These are phyloP conservation scores for Megaceryle maxima DNA, from an alignment of 2,113 vertebrate species.

Conservation along the genomic window DNA sequence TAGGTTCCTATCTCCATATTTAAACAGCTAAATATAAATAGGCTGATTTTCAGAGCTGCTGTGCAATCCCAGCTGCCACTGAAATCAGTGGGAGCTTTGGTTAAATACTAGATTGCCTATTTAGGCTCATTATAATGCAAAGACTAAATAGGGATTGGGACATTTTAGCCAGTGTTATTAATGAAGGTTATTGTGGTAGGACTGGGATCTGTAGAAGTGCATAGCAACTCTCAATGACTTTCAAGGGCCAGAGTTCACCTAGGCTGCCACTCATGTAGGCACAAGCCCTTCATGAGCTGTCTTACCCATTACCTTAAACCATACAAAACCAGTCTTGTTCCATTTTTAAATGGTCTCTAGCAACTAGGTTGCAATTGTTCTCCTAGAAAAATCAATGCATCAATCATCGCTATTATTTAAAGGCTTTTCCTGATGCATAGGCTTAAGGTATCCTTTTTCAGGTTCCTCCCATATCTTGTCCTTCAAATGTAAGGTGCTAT, in stretches of 20 bases:
- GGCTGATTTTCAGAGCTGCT: constrained; percentile 33
- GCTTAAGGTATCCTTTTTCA: not conserved
- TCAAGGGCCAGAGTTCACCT: not conserved
- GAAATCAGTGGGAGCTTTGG: constrained; percentile 34
- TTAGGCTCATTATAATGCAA: not conserved
- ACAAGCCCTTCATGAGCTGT: not conserved
- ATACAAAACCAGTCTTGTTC: accelerated
- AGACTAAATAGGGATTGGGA: not conserved
- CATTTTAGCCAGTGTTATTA: not conserved
- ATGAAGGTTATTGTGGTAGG: not conserved
- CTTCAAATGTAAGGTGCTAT: not conserved
- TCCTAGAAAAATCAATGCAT: not conserved
- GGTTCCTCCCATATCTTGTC: not conserved
- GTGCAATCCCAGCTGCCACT: constrained; percentile 48
- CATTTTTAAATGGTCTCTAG: not conserved
- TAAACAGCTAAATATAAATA: constrained; percentile 42
- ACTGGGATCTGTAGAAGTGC: not conserved
- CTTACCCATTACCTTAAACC: not conserved
- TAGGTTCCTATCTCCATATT: constrained; percentile 3
- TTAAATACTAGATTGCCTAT: constrained; percentile 32
- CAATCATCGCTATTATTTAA: not conserved
- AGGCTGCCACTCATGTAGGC: not conserved
- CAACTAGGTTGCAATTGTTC: not conserved
- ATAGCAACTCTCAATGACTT: not conserved
- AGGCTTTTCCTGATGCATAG: not conserved